Evolutionary conservation across 2,113 vertebrate species (phyloP).

Genomic region (Sturnus vulgaris): DNA sequence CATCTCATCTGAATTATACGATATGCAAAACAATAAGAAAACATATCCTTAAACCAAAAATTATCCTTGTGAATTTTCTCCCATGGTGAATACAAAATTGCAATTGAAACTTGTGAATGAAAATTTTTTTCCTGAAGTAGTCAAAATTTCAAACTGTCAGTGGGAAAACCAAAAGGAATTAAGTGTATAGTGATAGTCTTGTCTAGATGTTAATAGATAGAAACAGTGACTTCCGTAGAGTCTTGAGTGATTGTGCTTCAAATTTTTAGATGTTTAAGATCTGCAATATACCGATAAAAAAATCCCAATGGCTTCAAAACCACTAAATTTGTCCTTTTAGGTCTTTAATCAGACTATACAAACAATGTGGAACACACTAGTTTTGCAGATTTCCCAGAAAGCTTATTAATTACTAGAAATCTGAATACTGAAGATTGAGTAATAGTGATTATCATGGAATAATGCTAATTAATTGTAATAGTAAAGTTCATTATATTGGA

Average conservation of each 20-base stretch:
- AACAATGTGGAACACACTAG: neutral
- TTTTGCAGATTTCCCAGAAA: neutral
- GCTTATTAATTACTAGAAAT: neutral
- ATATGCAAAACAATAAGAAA: neutral
- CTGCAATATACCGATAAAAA: neutral
- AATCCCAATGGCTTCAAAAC: neutral
- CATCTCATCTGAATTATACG: neutral
- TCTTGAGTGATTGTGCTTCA: neutral
- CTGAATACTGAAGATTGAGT: neutral
- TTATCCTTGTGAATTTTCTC: neutral
- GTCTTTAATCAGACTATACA: neutral
- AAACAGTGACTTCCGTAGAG: neutral
- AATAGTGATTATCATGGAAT: neutral
- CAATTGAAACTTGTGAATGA: neutral
- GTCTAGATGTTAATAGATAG: neutral
- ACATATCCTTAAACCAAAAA: neutral
- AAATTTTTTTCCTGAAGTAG: neutral
- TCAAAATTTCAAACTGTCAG: neutral
- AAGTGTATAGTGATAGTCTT: neutral
- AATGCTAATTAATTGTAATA: neutral
- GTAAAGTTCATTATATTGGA: neutral
- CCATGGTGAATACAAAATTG: neutral
- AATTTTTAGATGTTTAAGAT: neutral
- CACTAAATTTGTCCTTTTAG: neutral
- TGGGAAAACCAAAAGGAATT: neutral